Conservation (phyloP, 2,113 vertebrate genomes). For the Lipotes vexillifer region DNA sequence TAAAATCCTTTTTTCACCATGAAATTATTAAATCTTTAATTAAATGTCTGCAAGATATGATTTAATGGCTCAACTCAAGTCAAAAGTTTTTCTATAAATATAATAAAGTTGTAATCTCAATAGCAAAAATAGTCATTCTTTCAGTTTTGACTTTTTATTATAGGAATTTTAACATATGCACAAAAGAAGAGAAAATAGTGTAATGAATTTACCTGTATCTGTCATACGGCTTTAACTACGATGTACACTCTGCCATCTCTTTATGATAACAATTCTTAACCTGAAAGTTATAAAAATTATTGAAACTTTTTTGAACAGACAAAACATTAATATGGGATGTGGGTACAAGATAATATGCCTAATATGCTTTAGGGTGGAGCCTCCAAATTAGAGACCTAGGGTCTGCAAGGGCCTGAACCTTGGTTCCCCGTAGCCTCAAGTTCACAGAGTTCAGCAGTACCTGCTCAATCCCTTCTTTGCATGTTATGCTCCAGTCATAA, state of each 20-base stretch:
- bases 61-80: constrained; percentile 1
- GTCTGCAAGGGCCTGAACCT: background rate
- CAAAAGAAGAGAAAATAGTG: background rate
- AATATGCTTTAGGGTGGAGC: background rate
- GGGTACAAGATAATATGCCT: background rate
- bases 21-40: constrained; percentile 37
- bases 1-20: background rate
- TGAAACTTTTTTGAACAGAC: background rate
- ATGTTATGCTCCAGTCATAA: background rate
- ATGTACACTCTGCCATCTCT: background rate
- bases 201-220: background rate
- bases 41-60: background rate
- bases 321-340: background rate
- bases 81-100: background rate
- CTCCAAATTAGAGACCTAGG: background rate
- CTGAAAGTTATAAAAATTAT: background rate
- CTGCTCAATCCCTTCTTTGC: background rate
- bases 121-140: background rate
- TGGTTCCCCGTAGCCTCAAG: background rate
- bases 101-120: constrained; percentile 3
- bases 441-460: background rate
- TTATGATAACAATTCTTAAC: background rate
- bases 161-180: background rate
- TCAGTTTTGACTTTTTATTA: background rate
- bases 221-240: background rate